phyloP scores from a whole-genome alignment of 2,113 vertebrate species.

The Zootoca vivipara region DNA sequence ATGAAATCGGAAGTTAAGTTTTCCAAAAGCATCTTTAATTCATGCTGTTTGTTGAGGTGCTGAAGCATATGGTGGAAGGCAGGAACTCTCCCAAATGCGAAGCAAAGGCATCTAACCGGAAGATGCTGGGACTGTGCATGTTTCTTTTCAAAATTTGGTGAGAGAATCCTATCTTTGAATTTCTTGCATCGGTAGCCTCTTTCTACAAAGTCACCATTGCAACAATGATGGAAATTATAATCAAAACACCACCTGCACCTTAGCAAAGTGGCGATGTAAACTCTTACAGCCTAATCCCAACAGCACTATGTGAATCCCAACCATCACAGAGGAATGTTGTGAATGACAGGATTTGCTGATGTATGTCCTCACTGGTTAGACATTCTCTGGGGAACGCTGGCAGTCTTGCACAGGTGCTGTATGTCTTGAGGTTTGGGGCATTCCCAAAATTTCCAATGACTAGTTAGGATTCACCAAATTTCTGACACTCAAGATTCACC shows the following conservation, averaged over 20 bases:
- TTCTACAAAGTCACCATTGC: background rate
- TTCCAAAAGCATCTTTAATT: constrained; percentile 27
- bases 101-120: background rate
- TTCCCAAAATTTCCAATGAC: background rate
- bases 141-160: fast-evolving
- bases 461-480: background rate
- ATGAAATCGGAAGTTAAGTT: constrained; percentile 29
- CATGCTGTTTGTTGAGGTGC: background rate
- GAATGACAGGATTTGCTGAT: background rate
- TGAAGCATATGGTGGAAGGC: background rate
- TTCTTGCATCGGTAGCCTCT: background rate
- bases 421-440: background rate
- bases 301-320: background rate
- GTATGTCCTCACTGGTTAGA: background rate
- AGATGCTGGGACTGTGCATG: background rate
- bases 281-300: background rate
- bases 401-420: background rate
- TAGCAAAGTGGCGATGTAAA: background rate
- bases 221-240: background rate
- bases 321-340: background rate
- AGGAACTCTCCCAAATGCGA: background rate
- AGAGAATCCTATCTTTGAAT: background rate
- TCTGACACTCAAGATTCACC: background rate
- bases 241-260: background rate
- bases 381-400: background rate